Percentiles rank a stretch among this genome's conserved stretches.
Conservation (phyloP, 2,888 invertebrate species). For the Leucania comma region DNA sequence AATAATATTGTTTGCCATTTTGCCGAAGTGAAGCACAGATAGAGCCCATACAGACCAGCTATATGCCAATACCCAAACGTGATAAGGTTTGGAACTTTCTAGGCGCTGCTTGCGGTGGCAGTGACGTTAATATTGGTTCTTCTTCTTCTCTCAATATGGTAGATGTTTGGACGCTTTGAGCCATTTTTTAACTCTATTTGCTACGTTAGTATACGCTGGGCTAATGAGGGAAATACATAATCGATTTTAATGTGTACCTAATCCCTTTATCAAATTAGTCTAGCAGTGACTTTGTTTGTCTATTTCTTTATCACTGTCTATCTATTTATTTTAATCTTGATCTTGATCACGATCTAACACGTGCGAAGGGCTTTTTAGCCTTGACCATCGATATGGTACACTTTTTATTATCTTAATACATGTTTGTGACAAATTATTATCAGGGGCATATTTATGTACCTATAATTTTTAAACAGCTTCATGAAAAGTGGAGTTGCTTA, state of each 20-base stretch:
- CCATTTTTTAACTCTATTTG: constrained; percentile 25
- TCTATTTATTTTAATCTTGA: no score
- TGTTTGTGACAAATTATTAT: no score
- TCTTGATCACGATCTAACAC: no score
- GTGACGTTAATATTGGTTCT: constrained; percentile 36
- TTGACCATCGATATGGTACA: no score
- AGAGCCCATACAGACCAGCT: constrained; percentile 72
- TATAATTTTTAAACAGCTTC: no score
- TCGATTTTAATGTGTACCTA: neutral
- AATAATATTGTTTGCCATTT: constrained; percentile 70
- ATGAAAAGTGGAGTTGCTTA: no score
- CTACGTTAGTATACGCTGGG: no score
- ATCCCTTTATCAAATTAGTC: neutral
- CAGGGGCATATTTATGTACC: no score
- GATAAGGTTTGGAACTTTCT: constrained; percentile 68
- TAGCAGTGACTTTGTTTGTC: no score
- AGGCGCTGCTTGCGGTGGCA: constrained; percentile 57
- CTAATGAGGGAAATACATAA: neutral
- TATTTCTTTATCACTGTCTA: no score
- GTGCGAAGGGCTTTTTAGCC: no score
- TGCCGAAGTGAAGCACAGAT: constrained; percentile 70
- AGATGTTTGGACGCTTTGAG: constrained; percentile 8
- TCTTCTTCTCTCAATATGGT: constrained; percentile 20
- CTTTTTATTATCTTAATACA: no score
- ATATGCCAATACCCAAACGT: constrained; percentile 72